phyloP scores from a whole-genome alignment of 2,888 invertebrate species.

The Drosophila melanocephala region DNA sequence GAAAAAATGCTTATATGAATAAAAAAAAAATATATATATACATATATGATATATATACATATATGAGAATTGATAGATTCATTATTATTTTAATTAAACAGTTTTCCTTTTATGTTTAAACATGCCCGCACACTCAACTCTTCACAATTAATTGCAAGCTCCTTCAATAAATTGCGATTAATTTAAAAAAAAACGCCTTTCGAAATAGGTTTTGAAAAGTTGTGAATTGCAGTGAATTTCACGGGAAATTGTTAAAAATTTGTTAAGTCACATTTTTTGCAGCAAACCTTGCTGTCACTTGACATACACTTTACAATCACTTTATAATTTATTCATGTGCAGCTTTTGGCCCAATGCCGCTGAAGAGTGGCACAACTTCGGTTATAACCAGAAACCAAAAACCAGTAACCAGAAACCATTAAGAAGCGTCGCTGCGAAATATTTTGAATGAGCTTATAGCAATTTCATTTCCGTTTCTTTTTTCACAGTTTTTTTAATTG shows the following conservation, averaged over 20 bases:
- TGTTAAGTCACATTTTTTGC: slow-evolving; percentile 6
- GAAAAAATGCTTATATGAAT: too few relatives aligned
- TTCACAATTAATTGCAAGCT: not conserved
- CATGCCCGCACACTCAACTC: not conserved
- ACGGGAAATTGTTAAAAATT: not conserved
- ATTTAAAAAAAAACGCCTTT: not conserved
- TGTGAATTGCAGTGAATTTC: not conserved
- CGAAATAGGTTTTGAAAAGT: not conserved
- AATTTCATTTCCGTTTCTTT: slow-evolving; percentile 67
- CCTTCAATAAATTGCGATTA: not conserved
- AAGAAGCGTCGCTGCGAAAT: slow-evolving; percentile 15
- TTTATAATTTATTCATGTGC: slow-evolving; percentile 28
- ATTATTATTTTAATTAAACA: not conserved
- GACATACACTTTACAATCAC: slow-evolving; percentile 12
- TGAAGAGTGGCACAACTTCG: slow-evolving; percentile 16
- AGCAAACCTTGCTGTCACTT: not conserved
- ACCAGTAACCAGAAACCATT: slow-evolving; percentile 18
- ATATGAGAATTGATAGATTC: not conserved
- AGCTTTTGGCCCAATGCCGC: slow-evolving; percentile 23
- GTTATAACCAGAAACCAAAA: slow-evolving; percentile 15
- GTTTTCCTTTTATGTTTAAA: too few relatives aligned
- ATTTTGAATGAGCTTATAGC: slow-evolving; percentile 50
- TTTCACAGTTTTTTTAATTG: slow-evolving; percentile 67
- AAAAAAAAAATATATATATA: too few relatives aligned
- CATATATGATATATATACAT: too few relatives aligned